Evolutionary conservation across 1,140 invertebrate genomes (phyloP).

Genomic region (Aculops lycopersici): DNA sequence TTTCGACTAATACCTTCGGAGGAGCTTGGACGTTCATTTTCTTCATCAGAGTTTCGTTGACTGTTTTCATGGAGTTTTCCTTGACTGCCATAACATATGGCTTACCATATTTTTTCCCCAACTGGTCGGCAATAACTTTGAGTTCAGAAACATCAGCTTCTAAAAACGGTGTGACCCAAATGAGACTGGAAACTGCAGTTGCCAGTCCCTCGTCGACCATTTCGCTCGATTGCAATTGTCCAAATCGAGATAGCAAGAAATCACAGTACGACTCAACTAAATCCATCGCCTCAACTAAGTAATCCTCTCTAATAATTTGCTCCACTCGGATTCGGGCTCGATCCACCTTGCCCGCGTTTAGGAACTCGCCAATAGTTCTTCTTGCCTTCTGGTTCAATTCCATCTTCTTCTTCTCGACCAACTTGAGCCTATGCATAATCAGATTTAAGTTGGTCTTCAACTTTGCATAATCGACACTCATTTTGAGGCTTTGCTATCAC

Average conservation of each 20-base stretch:
- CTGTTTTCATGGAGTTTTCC: constrained; percentile 36
- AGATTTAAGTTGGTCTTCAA: not conserved
- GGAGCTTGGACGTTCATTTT: constrained; percentile 84
- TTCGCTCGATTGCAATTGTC: constrained; percentile 86
- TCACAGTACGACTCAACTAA: constrained; percentile 98
- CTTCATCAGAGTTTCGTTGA: constrained; percentile 77
- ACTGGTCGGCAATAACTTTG: constrained; percentile 62
- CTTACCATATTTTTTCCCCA: constrained; percentile 72
- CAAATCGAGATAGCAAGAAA: constrained; percentile 77
- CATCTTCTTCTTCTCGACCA: not conserved
- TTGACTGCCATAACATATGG: constrained; percentile 55
- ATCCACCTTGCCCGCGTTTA: constrained; percentile 42
- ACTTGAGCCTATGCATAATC: not conserved
- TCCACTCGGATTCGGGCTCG: constrained; percentile 79
- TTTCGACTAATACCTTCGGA: constrained; percentile 75
- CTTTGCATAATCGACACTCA: not conserved
- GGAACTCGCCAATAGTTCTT: not conserved
- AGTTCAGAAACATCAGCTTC: constrained; percentile 26
- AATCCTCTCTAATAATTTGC: constrained; percentile 93
- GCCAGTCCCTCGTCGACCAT: constrained; percentile 71
- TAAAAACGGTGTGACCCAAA: constrained; percentile 71
- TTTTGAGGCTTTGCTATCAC: constrained; percentile 7
- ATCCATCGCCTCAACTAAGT: constrained; percentile 91
- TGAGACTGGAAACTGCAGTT: constrained; percentile 73
- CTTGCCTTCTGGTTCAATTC: not conserved